These are phyloP conservation scores for Acanthopleura granulata DNA, from an alignment of 2,888 invertebrate species.

Conservation along the genomic window DNA sequence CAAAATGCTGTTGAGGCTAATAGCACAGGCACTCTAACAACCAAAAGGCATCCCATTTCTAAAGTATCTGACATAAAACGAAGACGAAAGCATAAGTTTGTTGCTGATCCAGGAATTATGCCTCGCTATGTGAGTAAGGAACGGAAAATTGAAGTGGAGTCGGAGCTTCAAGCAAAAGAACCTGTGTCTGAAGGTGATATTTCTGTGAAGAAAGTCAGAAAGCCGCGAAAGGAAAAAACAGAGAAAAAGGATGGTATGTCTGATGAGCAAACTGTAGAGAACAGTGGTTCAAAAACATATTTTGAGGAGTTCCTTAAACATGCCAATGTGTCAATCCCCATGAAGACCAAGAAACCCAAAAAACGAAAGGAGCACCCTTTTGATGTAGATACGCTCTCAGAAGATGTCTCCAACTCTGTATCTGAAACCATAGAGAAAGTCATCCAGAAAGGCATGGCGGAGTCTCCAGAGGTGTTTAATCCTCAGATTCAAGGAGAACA, in stretches of 20 bases:
- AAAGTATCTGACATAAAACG: slow-evolving; percentile 24
- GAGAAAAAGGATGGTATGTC: background rate
- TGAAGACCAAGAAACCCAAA: background rate
- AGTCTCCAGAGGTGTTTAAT: no score
- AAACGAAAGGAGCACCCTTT: background rate
- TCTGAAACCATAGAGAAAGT: background rate
- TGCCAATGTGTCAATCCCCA: background rate
- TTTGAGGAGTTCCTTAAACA: background rate
- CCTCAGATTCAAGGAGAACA: no score
- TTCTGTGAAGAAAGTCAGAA: background rate
- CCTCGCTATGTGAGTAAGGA: background rate
- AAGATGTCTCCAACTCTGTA: background rate
- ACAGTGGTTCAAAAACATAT: background rate
- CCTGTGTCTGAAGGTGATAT: background rate
- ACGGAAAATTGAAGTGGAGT: background rate
- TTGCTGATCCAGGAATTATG: background rate
- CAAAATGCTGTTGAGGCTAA: slow-evolving; percentile 46
- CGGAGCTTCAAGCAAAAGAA: background rate
- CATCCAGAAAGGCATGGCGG: background rate
- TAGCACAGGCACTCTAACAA: slow-evolving; percentile 50
- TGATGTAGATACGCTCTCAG: background rate
- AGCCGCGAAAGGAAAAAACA: background rate
- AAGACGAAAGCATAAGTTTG: background rate
- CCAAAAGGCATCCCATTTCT: slow-evolving; percentile 54
- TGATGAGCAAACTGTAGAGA: background rate